phyloP scores from a whole-genome alignment of 2,888 invertebrate genomes.

The Caenorhabditis sp. region DNA sequence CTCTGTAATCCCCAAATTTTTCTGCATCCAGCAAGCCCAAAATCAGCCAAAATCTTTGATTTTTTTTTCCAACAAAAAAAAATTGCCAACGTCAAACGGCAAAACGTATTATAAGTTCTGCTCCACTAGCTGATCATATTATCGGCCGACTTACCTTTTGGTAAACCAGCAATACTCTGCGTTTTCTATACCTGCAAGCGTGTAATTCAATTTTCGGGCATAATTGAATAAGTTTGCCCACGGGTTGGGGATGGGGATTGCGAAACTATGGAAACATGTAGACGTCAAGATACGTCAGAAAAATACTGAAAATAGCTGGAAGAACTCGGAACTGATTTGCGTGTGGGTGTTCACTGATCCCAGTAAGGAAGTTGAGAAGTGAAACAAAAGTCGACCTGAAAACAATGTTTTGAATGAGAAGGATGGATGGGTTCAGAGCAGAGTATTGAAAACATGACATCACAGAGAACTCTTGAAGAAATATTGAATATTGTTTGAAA shows the following conservation, averaged over 20 bases:
- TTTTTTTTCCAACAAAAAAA: background rate
- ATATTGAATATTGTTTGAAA: too few species aligned
- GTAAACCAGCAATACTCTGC: background rate
- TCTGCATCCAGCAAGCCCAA: background rate
- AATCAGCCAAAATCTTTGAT: background rate
- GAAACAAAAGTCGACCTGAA: too few species aligned
- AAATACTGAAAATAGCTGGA: too few species aligned
- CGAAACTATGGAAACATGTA: background rate
- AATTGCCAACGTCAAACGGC: background rate
- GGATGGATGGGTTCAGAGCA: too few species aligned
- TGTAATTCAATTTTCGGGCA: background rate
- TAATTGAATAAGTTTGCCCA: background rate
- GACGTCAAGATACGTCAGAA: too few species aligned
- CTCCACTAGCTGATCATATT: background rate
- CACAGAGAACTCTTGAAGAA: too few species aligned
- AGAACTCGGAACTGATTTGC: too few species aligned
- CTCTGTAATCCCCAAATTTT: background rate
- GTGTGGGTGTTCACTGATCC: too few species aligned
- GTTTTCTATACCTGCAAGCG: conserved; percentile 1
- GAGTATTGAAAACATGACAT: too few species aligned
- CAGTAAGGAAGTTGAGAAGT: too few species aligned
- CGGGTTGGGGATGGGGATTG: background rate
- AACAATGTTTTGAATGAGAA: too few species aligned
- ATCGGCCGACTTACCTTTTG: background rate
- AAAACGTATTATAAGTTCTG: background rate